A percentile compares a stretch with the other conserved stretches of the same genome.
phyloP scores from a whole-genome alignment of 2,797 vertebrate species.

The Falco novaeseelandiae region DNA sequence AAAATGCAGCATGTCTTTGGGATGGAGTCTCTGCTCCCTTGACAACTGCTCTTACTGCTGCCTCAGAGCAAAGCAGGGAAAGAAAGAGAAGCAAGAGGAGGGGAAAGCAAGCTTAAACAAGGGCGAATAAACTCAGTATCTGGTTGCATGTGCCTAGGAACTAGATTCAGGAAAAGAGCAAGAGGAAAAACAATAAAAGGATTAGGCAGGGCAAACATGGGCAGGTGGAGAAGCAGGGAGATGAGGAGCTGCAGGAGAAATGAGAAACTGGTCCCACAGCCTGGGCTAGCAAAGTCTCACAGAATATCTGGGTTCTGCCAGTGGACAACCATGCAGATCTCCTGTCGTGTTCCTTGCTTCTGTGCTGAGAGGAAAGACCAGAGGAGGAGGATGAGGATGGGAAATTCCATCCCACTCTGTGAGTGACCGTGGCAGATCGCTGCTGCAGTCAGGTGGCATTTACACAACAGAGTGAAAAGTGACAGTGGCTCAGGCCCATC shows the following conservation, averaged over 20 bases:
- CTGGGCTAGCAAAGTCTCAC: fast-evolving
- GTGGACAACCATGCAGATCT: neutral
- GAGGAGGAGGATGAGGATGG: neutral
- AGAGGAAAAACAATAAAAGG: neutral
- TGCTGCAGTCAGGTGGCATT: neutral
- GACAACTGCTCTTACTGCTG: neutral
- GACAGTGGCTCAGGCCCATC: neutral
- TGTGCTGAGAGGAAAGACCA: neutral
- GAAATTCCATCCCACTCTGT: neutral
- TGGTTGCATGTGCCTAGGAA: neutral
- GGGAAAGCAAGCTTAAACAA: neutral
- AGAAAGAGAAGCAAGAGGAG: neutral
- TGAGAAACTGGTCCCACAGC: neutral
- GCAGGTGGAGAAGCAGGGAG: neutral
- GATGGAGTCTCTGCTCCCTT: neutral
- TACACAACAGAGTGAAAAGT: neutral
- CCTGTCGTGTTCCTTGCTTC: neutral
- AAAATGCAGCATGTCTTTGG: neutral
- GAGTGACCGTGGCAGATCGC: neutral
- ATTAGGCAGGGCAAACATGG: fast-evolving
- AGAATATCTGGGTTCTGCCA: neutral
- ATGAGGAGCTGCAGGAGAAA: neutral
- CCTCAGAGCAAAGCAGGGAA: neutral
- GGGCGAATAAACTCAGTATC: neutral
- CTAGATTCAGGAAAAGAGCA: neutral